These are phyloP conservation scores for Cariama cristata DNA, from an alignment of 2,113 vertebrate species.

Conservation along the genomic window DNA sequence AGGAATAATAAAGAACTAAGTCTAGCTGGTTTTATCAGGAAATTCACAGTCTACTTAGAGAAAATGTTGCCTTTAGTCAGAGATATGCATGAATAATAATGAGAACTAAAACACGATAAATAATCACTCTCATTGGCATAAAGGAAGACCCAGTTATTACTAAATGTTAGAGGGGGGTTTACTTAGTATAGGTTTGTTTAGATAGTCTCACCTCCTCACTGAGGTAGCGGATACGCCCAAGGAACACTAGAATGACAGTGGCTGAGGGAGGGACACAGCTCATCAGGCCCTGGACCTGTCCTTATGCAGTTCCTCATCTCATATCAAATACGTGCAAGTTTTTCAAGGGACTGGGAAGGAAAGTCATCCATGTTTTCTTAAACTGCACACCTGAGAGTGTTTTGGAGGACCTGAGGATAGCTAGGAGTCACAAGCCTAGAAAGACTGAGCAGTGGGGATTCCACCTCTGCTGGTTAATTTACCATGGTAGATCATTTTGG, in stretches of 20 bases:
- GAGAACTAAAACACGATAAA: neutral
- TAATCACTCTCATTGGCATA: neutral
- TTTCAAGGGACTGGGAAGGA: neutral
- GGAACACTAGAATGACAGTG: neutral
- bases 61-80: slow-evolving; percentile 22
- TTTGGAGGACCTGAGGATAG: neutral
- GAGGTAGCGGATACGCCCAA: neutral
- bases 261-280: neutral
- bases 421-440: neutral
- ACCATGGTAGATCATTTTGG: neutral
- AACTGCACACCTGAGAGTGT: neutral
- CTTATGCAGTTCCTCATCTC: neutral
- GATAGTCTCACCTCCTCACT: neutral
- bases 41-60: neutral
- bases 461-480: neutral
- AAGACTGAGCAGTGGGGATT: accelerated
- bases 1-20: slow-evolving; percentile 35
- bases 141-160: neutral
- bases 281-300: neutral
- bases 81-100: slow-evolving; percentile 17
- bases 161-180: neutral
- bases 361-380: neutral
- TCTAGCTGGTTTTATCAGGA: neutral
- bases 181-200: neutral
- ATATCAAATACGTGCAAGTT: neutral